Base-by-base conservation (phyloP, 2,888 invertebrate species). In the Iphiclides podalirius region DNA sequence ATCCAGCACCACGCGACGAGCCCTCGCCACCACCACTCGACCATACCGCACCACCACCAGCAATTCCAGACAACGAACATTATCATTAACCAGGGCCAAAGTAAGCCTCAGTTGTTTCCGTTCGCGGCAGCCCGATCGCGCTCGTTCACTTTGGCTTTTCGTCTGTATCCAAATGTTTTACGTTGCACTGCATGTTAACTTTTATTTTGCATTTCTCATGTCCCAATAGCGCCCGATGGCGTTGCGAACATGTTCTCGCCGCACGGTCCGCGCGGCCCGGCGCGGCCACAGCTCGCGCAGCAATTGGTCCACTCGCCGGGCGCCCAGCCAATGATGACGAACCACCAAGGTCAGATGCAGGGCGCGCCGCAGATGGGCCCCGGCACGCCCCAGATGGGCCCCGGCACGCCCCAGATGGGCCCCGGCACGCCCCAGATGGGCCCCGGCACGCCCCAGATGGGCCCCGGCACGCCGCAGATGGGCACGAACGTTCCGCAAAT, bases 1-100 rank as follows among this genome's bases (percentile, higher is more conserved):
- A 88, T 89, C 14, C 89, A 89, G 60, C 89, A 89, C 58, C 89
- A 89, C 52, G 87, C 87, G 9, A 79, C 88, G 9, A 89, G 89
- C 41, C 87, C 89, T 0, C 61, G 88, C 14, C 89, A 89, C 55
- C 85, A 86, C 54, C 89, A 89, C 55, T 59, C 81, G 0, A 71
- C 79, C 8, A 75, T 87, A 60, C 79, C 82, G 1, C 87, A 85
- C 46, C 88, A 88, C 39, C 88, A 87, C 51, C 85, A 83, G 52
- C 85, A 86, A 67, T 88, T 86, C 58, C 87, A 81, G 57, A 70
- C 79, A 1, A 75, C 79, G 31, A 88, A 83, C 63, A 84, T 89
- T 31, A 87, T 86, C 46, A 83, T 88, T n/a, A 87, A 82, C 55
- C 89, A 87, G 62, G 81, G 80, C 54, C 87, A 83, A 75, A 82